These are phyloP conservation scores for Odontamblyopus lacepedii DNA, from an alignment of 2,797 vertebrate genomes.

Conservation along the genomic window DNA sequence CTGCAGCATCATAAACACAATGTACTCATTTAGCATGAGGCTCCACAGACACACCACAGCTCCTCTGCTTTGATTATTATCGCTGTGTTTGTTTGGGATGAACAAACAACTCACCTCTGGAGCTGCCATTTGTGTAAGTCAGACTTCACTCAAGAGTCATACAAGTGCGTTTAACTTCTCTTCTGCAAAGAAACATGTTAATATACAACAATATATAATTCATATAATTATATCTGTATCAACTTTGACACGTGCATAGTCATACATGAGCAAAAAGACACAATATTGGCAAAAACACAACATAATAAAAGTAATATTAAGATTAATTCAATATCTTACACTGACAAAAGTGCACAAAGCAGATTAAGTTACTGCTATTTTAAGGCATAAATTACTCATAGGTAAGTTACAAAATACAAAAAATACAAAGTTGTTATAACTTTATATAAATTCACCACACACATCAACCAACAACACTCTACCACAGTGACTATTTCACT, in stretches of 20 bases:
- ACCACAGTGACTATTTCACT: neutral
- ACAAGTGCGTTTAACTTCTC: conserved; percentile 36
- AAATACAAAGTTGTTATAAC: neutral
- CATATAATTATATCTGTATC: neutral
- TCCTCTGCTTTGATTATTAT: neutral
- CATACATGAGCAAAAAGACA: too few relatives aligned
- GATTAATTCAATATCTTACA: neutral
- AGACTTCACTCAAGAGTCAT: conserved; percentile 25
- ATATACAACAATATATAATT: too few relatives aligned
- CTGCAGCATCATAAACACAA: conserved; percentile 22
- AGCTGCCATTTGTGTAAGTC: conserved; percentile 57
- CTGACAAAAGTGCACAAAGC: too few relatives aligned
- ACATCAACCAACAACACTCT: neutral
- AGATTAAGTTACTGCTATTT: too few relatives aligned
- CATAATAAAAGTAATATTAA: neutral
- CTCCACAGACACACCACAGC: conserved; percentile 6
- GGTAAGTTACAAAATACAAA: too few relatives aligned
- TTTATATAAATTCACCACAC: neutral
- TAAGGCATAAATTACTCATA: too few relatives aligned
- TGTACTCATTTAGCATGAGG: conserved; percentile 22
- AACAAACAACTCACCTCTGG: conserved; percentile 64
- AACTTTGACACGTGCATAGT: too few relatives aligned
- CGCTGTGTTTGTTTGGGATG: neutral
- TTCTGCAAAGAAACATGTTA: conserved; percentile 18
- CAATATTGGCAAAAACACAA: neutral